These are phyloP conservation scores for Bujurquina vittata DNA, from an alignment of 2,113 vertebrate genomes.

Conservation along the genomic window DNA sequence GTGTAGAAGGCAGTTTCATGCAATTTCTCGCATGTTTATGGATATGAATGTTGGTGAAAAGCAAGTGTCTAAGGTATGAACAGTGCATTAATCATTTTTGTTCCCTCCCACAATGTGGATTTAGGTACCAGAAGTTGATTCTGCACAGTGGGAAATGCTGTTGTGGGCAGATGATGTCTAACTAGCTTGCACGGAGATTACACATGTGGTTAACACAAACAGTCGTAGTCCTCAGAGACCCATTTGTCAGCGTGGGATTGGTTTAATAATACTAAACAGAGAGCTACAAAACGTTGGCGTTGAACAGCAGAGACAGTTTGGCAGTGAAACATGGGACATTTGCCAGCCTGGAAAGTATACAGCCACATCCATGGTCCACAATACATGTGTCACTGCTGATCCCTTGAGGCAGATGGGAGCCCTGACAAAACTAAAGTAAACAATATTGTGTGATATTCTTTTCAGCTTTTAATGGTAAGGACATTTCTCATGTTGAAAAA, in stretches of 20 bases:
- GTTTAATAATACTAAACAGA: slow-evolving; percentile 22
- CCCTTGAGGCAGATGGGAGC: not conserved
- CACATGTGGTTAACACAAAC: slow-evolving; percentile 20
- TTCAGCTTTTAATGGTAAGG: not conserved
- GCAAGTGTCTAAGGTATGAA: not conserved
- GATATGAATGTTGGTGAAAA: not conserved
- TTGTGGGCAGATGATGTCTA: not conserved
- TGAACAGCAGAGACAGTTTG: not conserved
- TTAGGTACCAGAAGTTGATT: not conserved
- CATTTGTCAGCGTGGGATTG: slow-evolving; percentile 24
- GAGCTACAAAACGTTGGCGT: slow-evolving; percentile 31
- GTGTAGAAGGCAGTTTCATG: not conserved
- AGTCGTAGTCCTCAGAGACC: slow-evolving; percentile 25
- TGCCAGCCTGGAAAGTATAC: not conserved
- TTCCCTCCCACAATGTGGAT: not conserved
- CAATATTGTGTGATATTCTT: not conserved
- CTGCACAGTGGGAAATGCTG: not conserved
- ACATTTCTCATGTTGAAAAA: not conserved
- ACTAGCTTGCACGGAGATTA: slow-evolving; percentile 10
- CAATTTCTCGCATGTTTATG: not conserved
- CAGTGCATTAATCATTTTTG: not conserved
- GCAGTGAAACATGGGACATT: not conserved
- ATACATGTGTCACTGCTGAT: not conserved
- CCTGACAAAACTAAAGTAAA: not conserved
- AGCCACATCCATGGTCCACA: not conserved